Evolutionary conservation across 2,797 vertebrate genomes (phyloP).

Genomic region (Periophthalmus magnuspinnatus): DNA sequence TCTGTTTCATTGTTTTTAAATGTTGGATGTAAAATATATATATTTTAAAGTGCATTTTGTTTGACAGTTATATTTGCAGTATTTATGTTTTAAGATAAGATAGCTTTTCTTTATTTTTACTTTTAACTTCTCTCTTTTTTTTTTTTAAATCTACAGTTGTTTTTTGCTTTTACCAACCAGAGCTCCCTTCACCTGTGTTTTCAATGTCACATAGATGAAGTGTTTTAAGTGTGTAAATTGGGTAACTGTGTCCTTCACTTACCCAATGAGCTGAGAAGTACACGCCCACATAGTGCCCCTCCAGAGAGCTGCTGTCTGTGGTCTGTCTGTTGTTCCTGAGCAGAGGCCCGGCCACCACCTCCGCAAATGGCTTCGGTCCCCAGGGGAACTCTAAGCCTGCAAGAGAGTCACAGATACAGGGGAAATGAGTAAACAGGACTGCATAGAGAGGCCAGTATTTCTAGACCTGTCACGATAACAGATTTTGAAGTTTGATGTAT

Average conservation of each 20-base stretch:
- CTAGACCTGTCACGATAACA: neutral
- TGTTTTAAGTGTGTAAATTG: neutral
- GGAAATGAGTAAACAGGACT: constrained; percentile 1
- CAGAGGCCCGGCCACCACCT: constrained; percentile 93
- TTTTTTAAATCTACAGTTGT: neutral
- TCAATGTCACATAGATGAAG: constrained; percentile 29
- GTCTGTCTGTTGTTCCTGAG: constrained; percentile 90
- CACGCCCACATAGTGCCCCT: constrained; percentile 93
- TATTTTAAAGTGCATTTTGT: neutral
- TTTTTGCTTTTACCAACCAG: neutral
- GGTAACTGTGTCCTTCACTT: constrained; percentile 61
- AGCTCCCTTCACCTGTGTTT: constrained; percentile 20
- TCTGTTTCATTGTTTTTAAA: neutral
- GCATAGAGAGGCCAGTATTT: neutral
- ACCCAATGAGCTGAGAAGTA: constrained; percentile 99
- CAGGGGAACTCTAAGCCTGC: constrained; percentile 98
- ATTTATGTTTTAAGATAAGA: too few relatives aligned
- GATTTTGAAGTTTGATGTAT: too few relatives aligned
- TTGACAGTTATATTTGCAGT: neutral
- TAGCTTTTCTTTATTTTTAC: too few relatives aligned
- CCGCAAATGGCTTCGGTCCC: constrained; percentile 96
- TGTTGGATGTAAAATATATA: neutral
- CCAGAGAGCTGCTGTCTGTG: constrained; percentile 88
- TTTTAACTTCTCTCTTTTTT: too few relatives aligned
- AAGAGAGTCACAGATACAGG: constrained; percentile 26